Conservation (phyloP, 1,140 invertebrate species). For the Phymorhynchus buccinoides region DNA sequence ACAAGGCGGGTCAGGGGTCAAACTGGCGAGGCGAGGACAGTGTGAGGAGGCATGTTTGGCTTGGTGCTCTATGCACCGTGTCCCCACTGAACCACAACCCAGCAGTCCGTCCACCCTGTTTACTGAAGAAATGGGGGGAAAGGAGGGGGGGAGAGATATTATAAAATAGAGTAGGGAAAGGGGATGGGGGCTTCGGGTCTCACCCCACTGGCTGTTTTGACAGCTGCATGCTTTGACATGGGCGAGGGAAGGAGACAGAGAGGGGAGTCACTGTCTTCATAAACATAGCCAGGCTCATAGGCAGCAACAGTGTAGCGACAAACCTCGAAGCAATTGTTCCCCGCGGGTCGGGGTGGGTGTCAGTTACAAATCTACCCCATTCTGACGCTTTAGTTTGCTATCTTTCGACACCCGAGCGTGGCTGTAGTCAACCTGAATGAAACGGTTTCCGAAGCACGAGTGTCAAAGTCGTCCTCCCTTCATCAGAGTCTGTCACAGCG, state of each 20-base stretch:
- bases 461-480: conserved; percentile 35
- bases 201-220: conserved; percentile 12
- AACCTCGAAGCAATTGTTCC: conserved; percentile 1
- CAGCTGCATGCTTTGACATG: conserved; percentile 22
- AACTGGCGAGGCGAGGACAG: background rate
- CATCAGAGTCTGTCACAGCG: background rate
- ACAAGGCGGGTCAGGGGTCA: background rate
- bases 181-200: background rate
- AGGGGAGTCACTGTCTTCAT: conserved; percentile 30
- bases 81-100: too few relatives aligned
- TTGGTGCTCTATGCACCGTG: too few relatives aligned
- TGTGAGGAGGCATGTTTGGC: too few relatives aligned
- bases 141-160: background rate
- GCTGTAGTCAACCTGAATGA: conserved; percentile 32
- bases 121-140: too few relatives aligned
- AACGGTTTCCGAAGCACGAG: background rate
- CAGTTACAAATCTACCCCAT: conserved; percentile 39
- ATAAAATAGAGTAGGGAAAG: background rate
- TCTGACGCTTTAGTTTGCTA: background rate
- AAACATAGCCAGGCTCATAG: background rate
- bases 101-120: too few relatives aligned
- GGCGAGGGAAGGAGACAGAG: background rate
- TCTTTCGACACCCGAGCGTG: conserved; percentile 33
- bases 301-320: conserved; percentile 26
- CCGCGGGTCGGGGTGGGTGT: conserved; percentile 19